phyloP scores from a whole-genome alignment of 2,888 invertebrate species.

The Drosophila affinis region DNA sequence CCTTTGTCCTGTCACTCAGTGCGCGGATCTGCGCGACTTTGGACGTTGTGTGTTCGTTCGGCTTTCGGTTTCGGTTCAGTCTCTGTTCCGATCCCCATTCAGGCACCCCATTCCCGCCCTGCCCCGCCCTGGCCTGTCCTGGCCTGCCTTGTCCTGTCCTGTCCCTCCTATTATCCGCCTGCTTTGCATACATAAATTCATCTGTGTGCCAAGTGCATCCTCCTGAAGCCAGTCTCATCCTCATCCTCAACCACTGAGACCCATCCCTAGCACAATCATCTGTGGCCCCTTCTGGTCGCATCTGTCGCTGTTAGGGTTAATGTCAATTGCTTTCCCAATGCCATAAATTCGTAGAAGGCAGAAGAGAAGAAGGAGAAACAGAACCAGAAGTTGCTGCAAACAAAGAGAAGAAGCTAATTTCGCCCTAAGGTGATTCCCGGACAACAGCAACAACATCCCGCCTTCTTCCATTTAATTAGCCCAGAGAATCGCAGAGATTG shows the following conservation, averaged over 20 bases:
- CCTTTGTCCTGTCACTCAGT: conserved; percentile 82
- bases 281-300: conserved; percentile 36
- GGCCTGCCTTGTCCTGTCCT: conserved; percentile 1
- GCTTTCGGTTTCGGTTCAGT: conserved; percentile 67
- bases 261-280: conserved; percentile 20
- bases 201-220: conserved; percentile 68
- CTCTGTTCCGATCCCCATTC: conserved; percentile 22
- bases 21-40: conserved; percentile 25
- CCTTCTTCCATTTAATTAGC: conserved; percentile 75
- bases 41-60: conserved; percentile 24
- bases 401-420: conserved; percentile 10
- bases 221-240: conserved; percentile 7
- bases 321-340: conserved; percentile 70
- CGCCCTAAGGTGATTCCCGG: conserved; percentile 26
- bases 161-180: conserved; percentile 53
- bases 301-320: conserved; percentile 76
- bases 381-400: neutral
- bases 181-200: conserved; percentile 83
- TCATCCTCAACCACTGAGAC: neutral
- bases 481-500: conserved; percentile 18
- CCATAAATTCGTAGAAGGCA: conserved; percentile 62
- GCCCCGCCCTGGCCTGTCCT: too few species aligned
- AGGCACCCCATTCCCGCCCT: too few species aligned
- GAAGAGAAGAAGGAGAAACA: neutral
- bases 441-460: conserved; percentile 30